These are phyloP conservation scores for Ctenosaura bakeri DNA, from an alignment of 2,797 vertebrate genomes.

Conservation along the genomic window DNA sequence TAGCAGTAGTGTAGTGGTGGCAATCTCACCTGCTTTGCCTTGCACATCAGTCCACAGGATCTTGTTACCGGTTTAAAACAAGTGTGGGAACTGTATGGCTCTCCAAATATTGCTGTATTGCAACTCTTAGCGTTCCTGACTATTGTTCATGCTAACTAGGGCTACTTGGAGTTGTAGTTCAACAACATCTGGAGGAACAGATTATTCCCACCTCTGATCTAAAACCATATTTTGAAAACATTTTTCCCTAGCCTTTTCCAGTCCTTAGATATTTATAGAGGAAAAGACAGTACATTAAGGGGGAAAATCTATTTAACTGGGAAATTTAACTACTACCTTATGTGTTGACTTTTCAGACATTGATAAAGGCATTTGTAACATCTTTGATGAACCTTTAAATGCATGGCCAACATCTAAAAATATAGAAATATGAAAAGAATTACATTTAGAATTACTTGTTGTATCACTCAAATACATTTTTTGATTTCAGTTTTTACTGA, in stretches of 20 bases:
- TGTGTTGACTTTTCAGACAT: slow-evolving; percentile 45
- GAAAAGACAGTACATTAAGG: no score
- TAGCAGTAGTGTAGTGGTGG: neutral
- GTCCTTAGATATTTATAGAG: neutral
- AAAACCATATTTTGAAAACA: neutral
- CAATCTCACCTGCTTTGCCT: neutral
- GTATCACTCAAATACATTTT: neutral
- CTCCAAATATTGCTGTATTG: no score
- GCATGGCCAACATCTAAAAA: slow-evolving; percentile 11
- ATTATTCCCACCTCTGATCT: neutral
- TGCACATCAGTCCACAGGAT: neutral
- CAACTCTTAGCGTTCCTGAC: no score
- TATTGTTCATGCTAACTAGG: no score
- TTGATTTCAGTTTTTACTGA: neutral
- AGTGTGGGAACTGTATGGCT: no score
- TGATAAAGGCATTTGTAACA: slow-evolving; percentile 43
- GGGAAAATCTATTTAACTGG: neutral
- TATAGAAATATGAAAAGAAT: neutral
- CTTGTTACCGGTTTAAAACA: neutral
- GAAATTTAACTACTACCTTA: neutral
- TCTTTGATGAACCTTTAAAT: slow-evolving; percentile 43
- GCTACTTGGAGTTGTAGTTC: no score
- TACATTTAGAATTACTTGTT: slow-evolving; percentile 37
- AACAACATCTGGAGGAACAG: no score
- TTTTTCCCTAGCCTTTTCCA: neutral